A percentile compares a stretch with the other conserved stretches of the same genome.
Conservation (phyloP, 2,888 invertebrate genomes). For the Trachelus troglodyta region DNA sequence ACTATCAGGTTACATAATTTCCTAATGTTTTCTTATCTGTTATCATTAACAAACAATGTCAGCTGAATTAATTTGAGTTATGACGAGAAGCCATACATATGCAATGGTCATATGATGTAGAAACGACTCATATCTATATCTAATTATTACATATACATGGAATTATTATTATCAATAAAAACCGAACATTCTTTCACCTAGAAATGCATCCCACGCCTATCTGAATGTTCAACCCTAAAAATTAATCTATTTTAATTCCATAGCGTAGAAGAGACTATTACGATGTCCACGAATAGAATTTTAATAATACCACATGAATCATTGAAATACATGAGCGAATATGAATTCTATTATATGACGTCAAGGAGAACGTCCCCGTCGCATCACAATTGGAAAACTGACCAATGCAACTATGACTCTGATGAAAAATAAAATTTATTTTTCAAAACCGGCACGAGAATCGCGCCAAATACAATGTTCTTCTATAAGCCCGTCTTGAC, state of each 20-base stretch:
- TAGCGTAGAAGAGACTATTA: slow-evolving; percentile 6
- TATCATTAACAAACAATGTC: not conserved
- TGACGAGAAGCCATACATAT: not conserved
- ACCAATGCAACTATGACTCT: not conserved
- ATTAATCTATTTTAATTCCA: not conserved
- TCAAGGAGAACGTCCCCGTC: slow-evolving; percentile 22
- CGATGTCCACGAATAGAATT: slow-evolving; percentile 7
- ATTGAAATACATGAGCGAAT: slow-evolving; percentile 20
- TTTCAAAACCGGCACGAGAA: not conserved
- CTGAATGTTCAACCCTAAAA: not conserved
- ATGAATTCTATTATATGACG: slow-evolving; percentile 26
- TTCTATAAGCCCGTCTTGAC: not conserved
- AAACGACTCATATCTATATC: not conserved
- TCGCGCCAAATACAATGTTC: not conserved
- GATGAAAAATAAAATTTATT: not conserved
- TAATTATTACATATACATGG: slow-evolving; percentile 24
- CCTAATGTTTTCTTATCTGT: not conserved
- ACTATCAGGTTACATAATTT: not conserved
- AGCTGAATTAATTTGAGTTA: not conserved
- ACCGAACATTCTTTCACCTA: not conserved
- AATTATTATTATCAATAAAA: slow-evolving; percentile 17
- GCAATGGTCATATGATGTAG: not conserved
- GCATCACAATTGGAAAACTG: slow-evolving; percentile 22
- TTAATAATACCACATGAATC: slow-evolving; percentile 42
- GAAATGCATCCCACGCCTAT: not conserved